Evolutionary conservation across 2,113 vertebrate species (phyloP).

Genomic region (Otolemur garnettii): DNA sequence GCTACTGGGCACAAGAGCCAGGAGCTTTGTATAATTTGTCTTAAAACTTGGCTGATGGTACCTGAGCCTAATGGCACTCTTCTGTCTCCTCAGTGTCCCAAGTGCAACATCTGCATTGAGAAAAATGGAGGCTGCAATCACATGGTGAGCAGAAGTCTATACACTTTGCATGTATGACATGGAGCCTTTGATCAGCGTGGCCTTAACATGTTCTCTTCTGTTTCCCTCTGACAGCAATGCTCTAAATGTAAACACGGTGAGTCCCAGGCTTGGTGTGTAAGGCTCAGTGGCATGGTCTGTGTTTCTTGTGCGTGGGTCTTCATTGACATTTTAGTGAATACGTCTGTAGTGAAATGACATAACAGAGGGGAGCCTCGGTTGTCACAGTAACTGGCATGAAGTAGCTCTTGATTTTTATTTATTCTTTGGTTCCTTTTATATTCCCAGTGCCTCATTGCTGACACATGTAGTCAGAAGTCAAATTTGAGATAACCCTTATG

Average conservation of each 20-base stretch:
- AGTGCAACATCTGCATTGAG: constrained; percentile 99
- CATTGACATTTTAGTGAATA: not conserved
- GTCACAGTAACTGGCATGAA: not conserved
- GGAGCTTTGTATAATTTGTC: constrained; percentile 78
- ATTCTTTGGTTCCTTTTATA: not conserved
- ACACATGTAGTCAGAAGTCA: constrained; percentile 46
- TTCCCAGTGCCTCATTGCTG: not conserved
- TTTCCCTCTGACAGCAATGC: constrained; percentile 95
- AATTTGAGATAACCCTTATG: not conserved
- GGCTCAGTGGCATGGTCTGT: constrained; percentile 14
- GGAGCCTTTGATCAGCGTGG: constrained; percentile 59
- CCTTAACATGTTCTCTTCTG: constrained; percentile 79
- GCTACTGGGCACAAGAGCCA: constrained; percentile 65
- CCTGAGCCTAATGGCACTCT: constrained; percentile 76
- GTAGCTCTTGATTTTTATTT: not conserved
- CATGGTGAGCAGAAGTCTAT: constrained; percentile 93
- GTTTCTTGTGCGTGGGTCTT: constrained; percentile 60
- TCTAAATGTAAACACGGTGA: constrained; percentile 99
- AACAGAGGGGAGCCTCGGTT: not conserved
- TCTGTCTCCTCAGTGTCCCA: constrained; percentile 95
- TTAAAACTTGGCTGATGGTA: constrained; percentile 64
- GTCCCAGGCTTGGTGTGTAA: constrained; percentile 69
- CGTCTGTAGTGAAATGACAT: not conserved
- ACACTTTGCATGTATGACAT: constrained; percentile 67
- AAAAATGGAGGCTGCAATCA: constrained; percentile 99